Evolutionary conservation across 2,797 vertebrate species (phyloP), one percentile per base, ranked within the genome.

Genomic region (Fundulus diaphanus): DNA sequence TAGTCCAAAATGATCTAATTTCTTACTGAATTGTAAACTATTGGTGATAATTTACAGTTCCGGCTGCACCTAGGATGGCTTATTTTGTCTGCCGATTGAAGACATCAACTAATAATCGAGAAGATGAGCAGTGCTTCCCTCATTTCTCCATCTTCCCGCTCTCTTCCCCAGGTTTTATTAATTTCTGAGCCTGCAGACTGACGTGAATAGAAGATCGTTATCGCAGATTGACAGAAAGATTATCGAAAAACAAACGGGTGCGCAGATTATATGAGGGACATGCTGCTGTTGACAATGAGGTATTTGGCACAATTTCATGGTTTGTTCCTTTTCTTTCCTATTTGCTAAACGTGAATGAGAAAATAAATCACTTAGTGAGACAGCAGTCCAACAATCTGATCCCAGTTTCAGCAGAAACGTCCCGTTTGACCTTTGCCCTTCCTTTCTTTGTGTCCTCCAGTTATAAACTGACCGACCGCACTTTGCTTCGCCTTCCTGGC

Each of bases 401-500:
- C 81, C 70, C 49, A 67, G 1, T 69, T 40, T 78, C 54, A 16
- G 57, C 71, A 56, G 42, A 66, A 73, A 33, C n/a, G 24, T 63
- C 65, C 70, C 57, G 7, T 68, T 59, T 85, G 84, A 87, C 84
- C 84, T 65, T 67, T 79, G 66, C 44, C 75, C 66, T 66, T 63
- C 68, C 52, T 85, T 70, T 69, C 61, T 72, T 70, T 63, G 61
- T 48, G 72, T 74, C 29, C 83, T 76, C 68, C 69, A 72, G 68
- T 68, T 74, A 73, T 81, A 72, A 66, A n/a, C 74, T 70, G 63
- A 83, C 76, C 78, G 74, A 37, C 70, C 76, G 54, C 31, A n/a
- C 76, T 81, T 81, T 80, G 76, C 80, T 87, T 80, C 82, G 83
- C 85, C 80, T 84, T 72, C 6, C 72, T 27, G 5, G 72, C 80